Evolutionary conservation across 30 jellyfish, hydroid and myxozoan species (phyloP).

Genomic region (Aurelia aurita): DNA sequence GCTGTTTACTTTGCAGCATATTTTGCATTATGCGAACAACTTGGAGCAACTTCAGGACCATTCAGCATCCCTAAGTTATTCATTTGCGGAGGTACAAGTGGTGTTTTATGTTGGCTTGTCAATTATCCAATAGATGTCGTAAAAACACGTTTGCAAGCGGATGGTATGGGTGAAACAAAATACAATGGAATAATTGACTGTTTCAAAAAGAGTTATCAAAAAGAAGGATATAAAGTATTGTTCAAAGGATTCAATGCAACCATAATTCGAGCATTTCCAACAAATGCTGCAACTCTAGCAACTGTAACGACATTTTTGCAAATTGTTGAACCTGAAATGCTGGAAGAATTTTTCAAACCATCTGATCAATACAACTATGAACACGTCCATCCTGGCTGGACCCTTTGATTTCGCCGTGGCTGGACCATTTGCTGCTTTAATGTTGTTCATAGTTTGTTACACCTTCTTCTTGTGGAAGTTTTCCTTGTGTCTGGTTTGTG

Average conservation of each 20-base stretch:
- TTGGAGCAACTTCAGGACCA: conserved; percentile 37
- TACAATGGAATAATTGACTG: conserved; percentile 69
- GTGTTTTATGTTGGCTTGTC: conserved; percentile 79
- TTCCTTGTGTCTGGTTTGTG: no score
- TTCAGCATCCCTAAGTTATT: conserved; percentile 44
- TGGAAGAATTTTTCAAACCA: conserved; percentile 34
- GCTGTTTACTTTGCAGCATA: conserved; percentile 81
- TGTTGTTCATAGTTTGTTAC: no score
- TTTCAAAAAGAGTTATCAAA: conserved; percentile 27
- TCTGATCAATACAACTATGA: conserved; percentile 49
- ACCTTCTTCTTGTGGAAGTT: no score
- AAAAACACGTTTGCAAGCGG: conserved; percentile 86
- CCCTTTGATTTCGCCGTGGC: neutral
- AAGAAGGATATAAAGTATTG: conserved; percentile 78
- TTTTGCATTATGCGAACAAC: conserved; percentile 52
- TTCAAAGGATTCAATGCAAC: conserved; percentile 85
- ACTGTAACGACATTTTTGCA: conserved; percentile 77
- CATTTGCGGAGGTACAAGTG: conserved; percentile 91
- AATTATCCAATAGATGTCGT: conserved; percentile 90
- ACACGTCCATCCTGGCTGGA: conserved; percentile 52
- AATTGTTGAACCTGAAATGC: conserved; percentile 42
- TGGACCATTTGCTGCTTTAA: no score
- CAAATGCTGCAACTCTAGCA: conserved; percentile 86
- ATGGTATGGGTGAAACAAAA: conserved; percentile 67
- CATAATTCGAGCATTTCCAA: conserved; percentile 88